Base-by-base conservation (phyloP, 1,140 invertebrate genomes). In the Caenorhabditis tropicalis region DNA sequence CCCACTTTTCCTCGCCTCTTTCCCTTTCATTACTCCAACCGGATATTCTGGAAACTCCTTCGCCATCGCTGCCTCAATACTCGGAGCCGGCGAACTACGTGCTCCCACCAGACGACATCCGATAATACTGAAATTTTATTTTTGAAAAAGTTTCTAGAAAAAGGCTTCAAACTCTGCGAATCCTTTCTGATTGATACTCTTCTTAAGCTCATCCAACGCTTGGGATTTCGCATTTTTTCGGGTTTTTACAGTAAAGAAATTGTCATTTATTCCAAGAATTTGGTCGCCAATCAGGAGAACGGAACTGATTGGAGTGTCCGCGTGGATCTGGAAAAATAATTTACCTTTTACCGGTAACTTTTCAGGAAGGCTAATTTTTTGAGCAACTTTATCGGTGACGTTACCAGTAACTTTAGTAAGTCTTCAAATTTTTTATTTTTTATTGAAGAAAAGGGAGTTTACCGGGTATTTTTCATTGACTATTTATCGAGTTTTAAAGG, bases 11-110 rank as follows among this genome's bases (percentile, higher is more conserved):
- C 21, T 70, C 31, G 36, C 60, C 9, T 36, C 31, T 10, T 27
- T 74, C 10, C 65, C 65, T 24, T 74, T 74, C 33, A 43, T 36
- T 21, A 74, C 65, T n/a, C 65, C 65, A 27, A 74, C 10, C n/a
- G 65, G 36, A 46, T 74, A 74, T 12, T 24, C 36, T 12, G 65
- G 12, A 74, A 43, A 74, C 36, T 74, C 43, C n/a, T 74, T 15
- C 3, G 65, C 33, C 4, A 74, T 6, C n/a, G 43, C 65, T 12
- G 65, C 65, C 36, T 74, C 65, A 0, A 74, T 10, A 74, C 65
- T 74, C 3, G 65, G 36, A 3, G 36, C 65, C 9, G 65, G 65
- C 0, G 65, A 74, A 36, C 65, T 74, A 0, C 65, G 65, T 9
- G 65, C n/a, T 21, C 33, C 36, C n/a, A 74, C 6, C 12, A 21